Percentiles rank a stretch among this genome's conserved stretches.
phyloP scores from a whole-genome alignment of 2,888 invertebrate genomes.

The Tenodera sinensis region DNA sequence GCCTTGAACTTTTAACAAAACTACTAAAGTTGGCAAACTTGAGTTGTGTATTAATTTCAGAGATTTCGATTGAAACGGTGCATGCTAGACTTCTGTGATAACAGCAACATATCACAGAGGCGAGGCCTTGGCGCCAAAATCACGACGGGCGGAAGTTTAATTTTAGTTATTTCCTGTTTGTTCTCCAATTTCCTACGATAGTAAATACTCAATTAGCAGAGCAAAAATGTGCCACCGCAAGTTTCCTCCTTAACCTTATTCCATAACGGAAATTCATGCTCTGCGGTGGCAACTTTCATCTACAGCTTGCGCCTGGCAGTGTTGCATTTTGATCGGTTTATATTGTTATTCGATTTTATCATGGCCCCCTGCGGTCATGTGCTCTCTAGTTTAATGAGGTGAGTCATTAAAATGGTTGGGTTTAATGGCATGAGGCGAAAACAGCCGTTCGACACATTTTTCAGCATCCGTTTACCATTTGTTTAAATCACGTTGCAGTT shows the following conservation, averaged over 20 bases:
- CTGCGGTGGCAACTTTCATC: neutral
- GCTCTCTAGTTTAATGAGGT: neutral
- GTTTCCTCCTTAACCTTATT: neutral
- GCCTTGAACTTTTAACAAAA: too few relatives aligned
- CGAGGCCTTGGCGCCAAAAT: neutral
- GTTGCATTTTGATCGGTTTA: neutral
- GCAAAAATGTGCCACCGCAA: neutral
- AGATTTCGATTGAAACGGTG: too few relatives aligned
- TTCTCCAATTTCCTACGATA: neutral
- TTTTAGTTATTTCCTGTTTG: neutral
- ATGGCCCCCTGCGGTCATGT: neutral
- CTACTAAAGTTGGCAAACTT: too few relatives aligned
- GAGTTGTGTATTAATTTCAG: too few relatives aligned
- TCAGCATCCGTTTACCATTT: neutral
- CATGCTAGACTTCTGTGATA: neutral
- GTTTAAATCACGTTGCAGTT: neutral
- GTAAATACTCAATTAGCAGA: neutral
- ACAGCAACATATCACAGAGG: neutral
- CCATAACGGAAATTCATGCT: neutral
- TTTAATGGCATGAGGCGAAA: neutral
- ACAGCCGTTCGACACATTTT: neutral
- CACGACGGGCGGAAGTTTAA: neutral
- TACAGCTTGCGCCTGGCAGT: too few relatives aligned
- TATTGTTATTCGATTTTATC: neutral
- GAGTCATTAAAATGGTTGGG: neutral